phyloP scores from a whole-genome alignment of 2,888 invertebrate species.

The Pollenia labialis region DNA sequence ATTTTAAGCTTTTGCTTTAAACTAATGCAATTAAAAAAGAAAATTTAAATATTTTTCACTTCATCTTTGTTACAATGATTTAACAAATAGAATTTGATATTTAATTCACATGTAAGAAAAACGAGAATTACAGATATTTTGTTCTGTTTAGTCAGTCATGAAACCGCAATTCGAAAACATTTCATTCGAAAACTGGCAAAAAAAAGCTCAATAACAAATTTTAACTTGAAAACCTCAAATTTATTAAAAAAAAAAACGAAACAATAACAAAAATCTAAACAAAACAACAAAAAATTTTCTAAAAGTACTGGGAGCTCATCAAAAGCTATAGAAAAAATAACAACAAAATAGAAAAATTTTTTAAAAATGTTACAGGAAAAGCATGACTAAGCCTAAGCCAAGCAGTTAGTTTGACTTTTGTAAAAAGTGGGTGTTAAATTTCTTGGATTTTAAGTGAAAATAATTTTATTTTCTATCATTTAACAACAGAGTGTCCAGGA shows the following conservation, averaged over 20 bases:
- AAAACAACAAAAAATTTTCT: background rate
- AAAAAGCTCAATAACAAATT: constrained; percentile 68
- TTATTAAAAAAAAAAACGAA: constrained; percentile 1
- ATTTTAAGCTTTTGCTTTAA: background rate
- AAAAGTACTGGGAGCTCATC: constrained; percentile 26
- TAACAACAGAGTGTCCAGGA: constrained; percentile 81
- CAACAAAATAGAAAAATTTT: background rate
- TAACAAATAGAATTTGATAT: constrained; percentile 55
- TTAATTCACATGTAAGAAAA: constrained; percentile 68
- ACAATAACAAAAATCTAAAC: background rate
- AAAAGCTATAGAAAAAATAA: background rate
- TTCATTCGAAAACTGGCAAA: constrained; percentile 56
- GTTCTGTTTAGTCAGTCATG: constrained; percentile 77
- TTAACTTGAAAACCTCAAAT: constrained; percentile 67
- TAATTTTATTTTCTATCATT: constrained; percentile 41
- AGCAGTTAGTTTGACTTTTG: constrained; percentile 18
- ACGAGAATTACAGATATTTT: constrained; percentile 69
- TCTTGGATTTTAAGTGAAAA: constrained; percentile 54
- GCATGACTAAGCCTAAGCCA: constrained; percentile 35
- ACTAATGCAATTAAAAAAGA: background rate
- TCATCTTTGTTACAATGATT: background rate
- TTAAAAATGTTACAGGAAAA: constrained; percentile 15
- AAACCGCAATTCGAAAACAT: constrained; percentile 75
- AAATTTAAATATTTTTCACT: background rate
- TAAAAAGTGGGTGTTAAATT: constrained; percentile 52